These are phyloP conservation scores for Archilochus colubris DNA, from an alignment of 2,113 vertebrate genomes.

Conservation along the genomic window DNA sequence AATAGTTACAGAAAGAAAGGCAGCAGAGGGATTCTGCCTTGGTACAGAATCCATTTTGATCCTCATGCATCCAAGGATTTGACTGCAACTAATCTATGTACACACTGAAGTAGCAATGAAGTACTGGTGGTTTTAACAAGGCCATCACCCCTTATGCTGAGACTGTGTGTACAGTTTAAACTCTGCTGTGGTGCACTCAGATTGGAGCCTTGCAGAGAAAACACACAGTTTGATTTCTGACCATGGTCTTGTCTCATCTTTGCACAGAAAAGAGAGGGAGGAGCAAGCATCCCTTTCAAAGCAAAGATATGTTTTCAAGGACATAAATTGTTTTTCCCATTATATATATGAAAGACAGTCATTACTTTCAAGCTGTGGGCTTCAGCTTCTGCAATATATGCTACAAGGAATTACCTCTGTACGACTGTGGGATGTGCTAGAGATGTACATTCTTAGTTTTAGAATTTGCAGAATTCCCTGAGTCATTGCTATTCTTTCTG, in stretches of 20 bases:
- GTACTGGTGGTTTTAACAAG: background rate
- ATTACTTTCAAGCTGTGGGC: background rate
- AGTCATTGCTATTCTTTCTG: background rate
- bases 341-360: background rate
- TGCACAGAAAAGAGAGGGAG: background rate
- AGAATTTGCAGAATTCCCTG: background rate
- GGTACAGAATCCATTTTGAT: background rate
- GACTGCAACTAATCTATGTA: constrained; percentile 12
- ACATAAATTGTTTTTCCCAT: background rate
- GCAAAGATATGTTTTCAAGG: background rate
- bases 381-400: background rate
- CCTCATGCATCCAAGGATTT: background rate
- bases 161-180: background rate
- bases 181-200: background rate
- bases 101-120: background rate
- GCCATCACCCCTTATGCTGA: background rate
- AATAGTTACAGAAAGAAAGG: background rate
- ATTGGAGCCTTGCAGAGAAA: background rate
- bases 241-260: background rate
- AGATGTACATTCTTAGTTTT: background rate
- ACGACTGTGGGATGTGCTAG: background rate
- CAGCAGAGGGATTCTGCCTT: background rate
- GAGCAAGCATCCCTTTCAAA: background rate
- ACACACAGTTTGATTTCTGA: background rate
- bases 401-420: background rate